phyloP scores from a whole-genome alignment of 1,140 invertebrate species.

The Bathynomus jamesi region DNA sequence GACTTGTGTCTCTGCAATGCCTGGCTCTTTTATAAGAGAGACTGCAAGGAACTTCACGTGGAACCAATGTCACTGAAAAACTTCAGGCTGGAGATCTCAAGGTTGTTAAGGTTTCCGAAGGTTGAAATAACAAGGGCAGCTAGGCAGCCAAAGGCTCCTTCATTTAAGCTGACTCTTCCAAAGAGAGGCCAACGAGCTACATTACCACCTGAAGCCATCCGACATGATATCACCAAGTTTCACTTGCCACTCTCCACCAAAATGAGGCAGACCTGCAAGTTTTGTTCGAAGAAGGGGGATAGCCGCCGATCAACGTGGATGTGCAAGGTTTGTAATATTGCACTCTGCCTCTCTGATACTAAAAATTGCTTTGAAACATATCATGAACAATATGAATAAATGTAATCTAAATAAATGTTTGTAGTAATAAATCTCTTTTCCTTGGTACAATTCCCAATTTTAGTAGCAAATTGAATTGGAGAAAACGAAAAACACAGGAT shows the following conservation, averaged over 20 bases:
- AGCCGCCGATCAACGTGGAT: background rate
- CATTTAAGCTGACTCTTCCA: background rate
- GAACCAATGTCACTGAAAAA: conserved; percentile 16
- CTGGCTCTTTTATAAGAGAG: no score
- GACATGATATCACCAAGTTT: background rate
- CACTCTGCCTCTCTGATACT: conserved; percentile 45
- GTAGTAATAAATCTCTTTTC: background rate
- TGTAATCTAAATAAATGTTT: background rate
- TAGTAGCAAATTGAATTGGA: background rate
- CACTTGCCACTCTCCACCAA: background rate
- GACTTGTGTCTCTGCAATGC: conserved; percentile 12
- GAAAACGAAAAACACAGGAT: background rate
- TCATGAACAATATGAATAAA: background rate
- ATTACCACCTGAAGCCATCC: background rate
- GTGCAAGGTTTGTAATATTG: conserved; percentile 12
- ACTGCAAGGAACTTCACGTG: no score
- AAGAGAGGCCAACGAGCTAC: conserved; percentile 5
- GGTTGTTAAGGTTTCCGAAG: background rate
- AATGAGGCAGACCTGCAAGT: conserved; percentile 11
- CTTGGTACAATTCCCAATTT: background rate
- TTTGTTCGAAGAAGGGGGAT: conserved; percentile 1
- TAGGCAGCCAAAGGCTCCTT: background rate
- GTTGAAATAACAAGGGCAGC: background rate
- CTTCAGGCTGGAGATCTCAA: background rate
- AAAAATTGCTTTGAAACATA: background rate